phyloP scores from a whole-genome alignment of 2,113 vertebrate genomes.

The Fukomys damarensis region DNA sequence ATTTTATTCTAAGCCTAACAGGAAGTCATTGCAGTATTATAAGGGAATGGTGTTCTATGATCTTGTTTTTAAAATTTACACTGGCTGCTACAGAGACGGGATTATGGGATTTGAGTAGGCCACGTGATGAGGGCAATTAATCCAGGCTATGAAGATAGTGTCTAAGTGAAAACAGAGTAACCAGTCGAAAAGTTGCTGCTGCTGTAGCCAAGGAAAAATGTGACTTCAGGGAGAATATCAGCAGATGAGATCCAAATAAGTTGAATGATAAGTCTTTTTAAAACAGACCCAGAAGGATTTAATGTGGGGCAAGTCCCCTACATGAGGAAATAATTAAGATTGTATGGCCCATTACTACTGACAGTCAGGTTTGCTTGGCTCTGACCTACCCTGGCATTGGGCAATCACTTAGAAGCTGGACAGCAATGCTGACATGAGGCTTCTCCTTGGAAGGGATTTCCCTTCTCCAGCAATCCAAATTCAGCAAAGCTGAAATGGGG shows the following conservation, averaged over 20 bases:
- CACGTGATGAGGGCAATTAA: background rate
- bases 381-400: background rate
- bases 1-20: background rate
- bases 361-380: background rate
- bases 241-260: background rate
- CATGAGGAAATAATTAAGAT: background rate
- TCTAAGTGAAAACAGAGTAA: background rate
- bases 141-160: background rate
- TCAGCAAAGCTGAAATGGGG: background rate
- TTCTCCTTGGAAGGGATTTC: background rate
- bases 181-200: background rate
- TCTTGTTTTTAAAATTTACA: background rate
- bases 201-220: background rate
- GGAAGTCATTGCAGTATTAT: background rate
- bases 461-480: background rate
- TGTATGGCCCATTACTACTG: background rate
- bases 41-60: background rate
- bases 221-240: background rate
- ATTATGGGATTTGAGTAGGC: background rate
- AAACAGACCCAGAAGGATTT: background rate
- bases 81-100: background rate
- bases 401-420: background rate
- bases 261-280: constrained; percentile 7
- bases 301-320: no score
- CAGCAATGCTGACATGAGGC: background rate